phyloP scores from a whole-genome alignment of 2,113 vertebrate species.

The Ciconia boyciana region DNA sequence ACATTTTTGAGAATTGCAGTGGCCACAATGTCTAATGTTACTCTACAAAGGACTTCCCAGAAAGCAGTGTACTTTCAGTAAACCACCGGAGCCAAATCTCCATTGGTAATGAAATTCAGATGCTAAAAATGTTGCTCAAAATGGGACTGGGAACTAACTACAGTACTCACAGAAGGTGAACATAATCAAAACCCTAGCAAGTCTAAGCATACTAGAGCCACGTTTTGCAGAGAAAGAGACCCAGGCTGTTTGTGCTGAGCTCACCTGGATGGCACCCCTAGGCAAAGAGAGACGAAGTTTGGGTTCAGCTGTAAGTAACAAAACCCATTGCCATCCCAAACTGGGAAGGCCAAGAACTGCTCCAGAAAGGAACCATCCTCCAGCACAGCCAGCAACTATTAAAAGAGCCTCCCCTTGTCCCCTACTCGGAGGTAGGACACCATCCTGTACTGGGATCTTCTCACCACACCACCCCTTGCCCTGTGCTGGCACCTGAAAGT shows the following conservation, averaged over 20 bases:
- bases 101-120: slow-evolving; percentile 40
- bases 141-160: background rate
- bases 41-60: slow-evolving; percentile 14
- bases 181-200: background rate
- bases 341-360: background rate
- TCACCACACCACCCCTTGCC: background rate
- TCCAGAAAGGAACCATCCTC: background rate
- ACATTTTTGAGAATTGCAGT: background rate
- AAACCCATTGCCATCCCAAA: background rate
- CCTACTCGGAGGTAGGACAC: background rate
- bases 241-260: background rate
- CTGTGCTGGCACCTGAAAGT: background rate
- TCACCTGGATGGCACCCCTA: background rate
- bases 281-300: background rate
- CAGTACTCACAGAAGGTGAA: background rate
- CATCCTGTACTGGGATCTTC: background rate
- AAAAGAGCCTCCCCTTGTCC: background rate
- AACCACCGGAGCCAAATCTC: slow-evolving; percentile 8
- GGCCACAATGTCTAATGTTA: background rate
- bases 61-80: background rate
- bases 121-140: background rate
- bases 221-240: fast-evolving
- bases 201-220: background rate
- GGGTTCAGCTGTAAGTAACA: background rate
- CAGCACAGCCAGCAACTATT: background rate